Base-by-base conservation (phyloP, 2,113 vertebrate species). In the Stictonetta naevosa region DNA sequence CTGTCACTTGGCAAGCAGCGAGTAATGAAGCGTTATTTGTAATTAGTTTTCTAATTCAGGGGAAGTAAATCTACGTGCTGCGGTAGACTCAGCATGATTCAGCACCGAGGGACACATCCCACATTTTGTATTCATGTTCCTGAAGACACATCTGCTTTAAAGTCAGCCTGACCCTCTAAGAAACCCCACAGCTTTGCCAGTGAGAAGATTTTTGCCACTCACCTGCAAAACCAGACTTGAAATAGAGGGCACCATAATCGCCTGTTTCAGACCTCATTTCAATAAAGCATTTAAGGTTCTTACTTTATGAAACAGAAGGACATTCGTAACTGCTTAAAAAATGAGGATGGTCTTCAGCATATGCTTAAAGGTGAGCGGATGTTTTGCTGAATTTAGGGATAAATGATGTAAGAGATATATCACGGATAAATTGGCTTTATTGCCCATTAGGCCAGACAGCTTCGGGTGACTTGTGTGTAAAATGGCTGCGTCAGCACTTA, bases 41-140 rank as follows among this genome's bases (percentile, higher is more conserved):
- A 68, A 86, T 88, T 56, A 84, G 25, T 86, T 93, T 92, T 68
- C 64, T 94, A 86, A 81, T 88, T 67, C 62, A 86, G 18, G 58
- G 66, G 60, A 81, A 88, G 76, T 38, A 68, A 90, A 85, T 87
- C 8, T 29, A n/a, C 8, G 42, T 67, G 64, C 29, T 80, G 55
- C 56, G 83, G 29, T 64, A 79, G 53, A 53, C 56, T 84, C 88
- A 71, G 44, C 69, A 79, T 84, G 83, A 84, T 90, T 93, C 93
- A 96, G 92, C 83, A 78, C 31, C 64, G 38, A 53, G 42, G 34
- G 80, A 31, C 42, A 87, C 29, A 46, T 18, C 4, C 42, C 48
- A 29, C 48, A 21, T 67, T 52, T 68, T 72, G 23, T 90, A 23
- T 52, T 83, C 67, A 13, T 83, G 4, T 2, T 33, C 76, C 72